A percentile compares a stretch with the other conserved stretches of the same genome.
Evolutionary conservation across 2,113 vertebrate genomes (phyloP).

Genomic region (Myotis lucifugus): DNA sequence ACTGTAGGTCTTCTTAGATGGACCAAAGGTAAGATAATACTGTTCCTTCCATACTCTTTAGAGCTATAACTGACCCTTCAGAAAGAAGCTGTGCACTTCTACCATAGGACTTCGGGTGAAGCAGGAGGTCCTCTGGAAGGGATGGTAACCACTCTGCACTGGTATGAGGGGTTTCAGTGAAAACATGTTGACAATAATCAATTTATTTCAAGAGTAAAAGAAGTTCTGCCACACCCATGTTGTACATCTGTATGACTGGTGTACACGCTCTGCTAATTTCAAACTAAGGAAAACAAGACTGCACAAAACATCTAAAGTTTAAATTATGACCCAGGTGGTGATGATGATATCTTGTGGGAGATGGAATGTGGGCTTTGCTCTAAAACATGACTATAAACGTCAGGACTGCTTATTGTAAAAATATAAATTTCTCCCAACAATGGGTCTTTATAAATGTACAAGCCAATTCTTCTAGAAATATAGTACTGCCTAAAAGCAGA

Average conservation of each 20-base stretch:
- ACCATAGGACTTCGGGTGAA: not conserved
- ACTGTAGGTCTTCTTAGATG: not conserved
- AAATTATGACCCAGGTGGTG: not conserved
- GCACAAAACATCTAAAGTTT: not conserved
- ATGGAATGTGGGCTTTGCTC: not conserved
- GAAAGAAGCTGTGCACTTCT: not conserved
- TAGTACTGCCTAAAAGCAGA: not conserved
- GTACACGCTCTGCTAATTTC: not conserved
- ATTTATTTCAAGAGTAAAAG: not conserved
- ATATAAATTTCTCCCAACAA: not conserved
- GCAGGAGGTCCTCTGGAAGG: not conserved
- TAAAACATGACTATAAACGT: not conserved
- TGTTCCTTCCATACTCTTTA: not conserved
- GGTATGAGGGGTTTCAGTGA: not conserved
- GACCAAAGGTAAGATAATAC: not conserved
- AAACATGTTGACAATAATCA: not conserved
- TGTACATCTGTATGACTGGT: not conserved
- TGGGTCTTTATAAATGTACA: not conserved
- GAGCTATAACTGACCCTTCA: not conserved
- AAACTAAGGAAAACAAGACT: not conserved
- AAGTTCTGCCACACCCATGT: not conserved
- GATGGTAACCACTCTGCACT: not conserved
- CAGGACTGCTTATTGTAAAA: not conserved
- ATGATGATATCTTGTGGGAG: not conserved
- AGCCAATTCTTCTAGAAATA: not conserved